Evolutionary conservation across 2,888 invertebrate genomes (phyloP).

Genomic region (Hetaerina titia): DNA sequence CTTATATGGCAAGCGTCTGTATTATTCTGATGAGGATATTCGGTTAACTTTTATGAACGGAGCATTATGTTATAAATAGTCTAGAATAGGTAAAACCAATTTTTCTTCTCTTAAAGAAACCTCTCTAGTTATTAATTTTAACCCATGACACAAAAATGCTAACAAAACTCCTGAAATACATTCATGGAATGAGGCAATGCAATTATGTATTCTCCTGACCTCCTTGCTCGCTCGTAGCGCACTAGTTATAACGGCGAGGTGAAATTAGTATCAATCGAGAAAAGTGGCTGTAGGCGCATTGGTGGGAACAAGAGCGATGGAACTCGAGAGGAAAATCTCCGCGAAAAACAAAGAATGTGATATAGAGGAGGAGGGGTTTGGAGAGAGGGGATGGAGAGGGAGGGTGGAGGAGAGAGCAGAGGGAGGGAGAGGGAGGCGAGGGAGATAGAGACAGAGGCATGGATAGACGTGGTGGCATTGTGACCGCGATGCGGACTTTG

Average conservation of each 20-base stretch:
- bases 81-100: too few relatives aligned
- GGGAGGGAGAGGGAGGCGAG: not conserved
- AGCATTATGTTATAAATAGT: too few relatives aligned
- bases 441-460: too few relatives aligned
- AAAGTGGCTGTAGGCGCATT: slow-evolving; percentile 32
- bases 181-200: not conserved
- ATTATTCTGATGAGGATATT: too few relatives aligned
- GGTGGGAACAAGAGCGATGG: slow-evolving; percentile 35
- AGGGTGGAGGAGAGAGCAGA: not conserved
- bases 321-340: not conserved
- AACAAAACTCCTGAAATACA: not conserved
- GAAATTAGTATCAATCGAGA: slow-evolving; percentile 21
- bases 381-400: not conserved
- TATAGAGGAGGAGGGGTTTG: not conserved
- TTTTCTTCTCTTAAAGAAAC: too few relatives aligned
- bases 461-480: not conserved
- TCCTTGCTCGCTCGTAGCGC: not conserved
- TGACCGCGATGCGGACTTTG: not conserved
- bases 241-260: not conserved
- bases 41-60: too few relatives aligned
- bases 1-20: too few relatives aligned
- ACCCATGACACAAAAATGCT: not conserved
- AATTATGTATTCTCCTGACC: not conserved
- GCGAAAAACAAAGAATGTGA: not conserved
- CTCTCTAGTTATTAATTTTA: too few relatives aligned